These are phyloP conservation scores for Drosophila atripex DNA, from an alignment of 2,888 invertebrate genomes.

Conservation along the genomic window DNA sequence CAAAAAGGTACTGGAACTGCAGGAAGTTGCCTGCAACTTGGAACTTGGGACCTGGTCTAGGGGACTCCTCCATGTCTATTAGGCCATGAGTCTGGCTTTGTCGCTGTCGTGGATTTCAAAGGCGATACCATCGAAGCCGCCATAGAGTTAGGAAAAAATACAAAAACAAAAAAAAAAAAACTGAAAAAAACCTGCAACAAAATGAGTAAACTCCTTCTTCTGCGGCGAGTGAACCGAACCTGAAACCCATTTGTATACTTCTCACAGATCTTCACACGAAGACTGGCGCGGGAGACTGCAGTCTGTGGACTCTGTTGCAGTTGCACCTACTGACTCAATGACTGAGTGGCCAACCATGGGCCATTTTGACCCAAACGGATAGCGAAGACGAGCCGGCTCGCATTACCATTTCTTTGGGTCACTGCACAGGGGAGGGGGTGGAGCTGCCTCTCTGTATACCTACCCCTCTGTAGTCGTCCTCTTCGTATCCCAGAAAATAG, in stretches of 20 bases:
- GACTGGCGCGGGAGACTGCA: slow-evolving; percentile 14
- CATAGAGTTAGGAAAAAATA: slow-evolving; percentile 34
- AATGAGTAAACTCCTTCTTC: slow-evolving; percentile 74
- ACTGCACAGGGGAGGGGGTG: slow-evolving; percentile 60
- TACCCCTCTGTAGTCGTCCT: background rate
- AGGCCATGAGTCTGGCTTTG: slow-evolving; percentile 48
- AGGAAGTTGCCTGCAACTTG: slow-evolving; percentile 57
- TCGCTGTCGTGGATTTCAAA: slow-evolving; percentile 77
- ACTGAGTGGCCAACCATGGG: slow-evolving; percentile 64
- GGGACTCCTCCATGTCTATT: slow-evolving; percentile 59
- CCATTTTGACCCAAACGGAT: slow-evolving; percentile 33
- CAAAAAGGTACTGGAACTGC: slow-evolving; percentile 64
- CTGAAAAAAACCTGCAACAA: slow-evolving; percentile 47
- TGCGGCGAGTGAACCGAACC: slow-evolving; percentile 50
- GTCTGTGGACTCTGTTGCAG: slow-evolving; percentile 17
- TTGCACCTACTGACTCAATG: slow-evolving; percentile 80
- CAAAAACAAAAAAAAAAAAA: background rate
- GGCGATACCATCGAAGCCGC: slow-evolving; percentile 80
- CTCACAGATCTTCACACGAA: slow-evolving; percentile 78
- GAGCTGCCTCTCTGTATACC: background rate
- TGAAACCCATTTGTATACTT: slow-evolving; percentile 78
- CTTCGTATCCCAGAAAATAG: slow-evolving; percentile 3
- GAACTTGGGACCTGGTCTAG: slow-evolving; percentile 25
- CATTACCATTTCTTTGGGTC: slow-evolving; percentile 81
- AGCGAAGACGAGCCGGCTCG: slow-evolving; percentile 51